phyloP scores from a whole-genome alignment of 2,113 vertebrate species.

The Chlamydotis undulata region DNA sequence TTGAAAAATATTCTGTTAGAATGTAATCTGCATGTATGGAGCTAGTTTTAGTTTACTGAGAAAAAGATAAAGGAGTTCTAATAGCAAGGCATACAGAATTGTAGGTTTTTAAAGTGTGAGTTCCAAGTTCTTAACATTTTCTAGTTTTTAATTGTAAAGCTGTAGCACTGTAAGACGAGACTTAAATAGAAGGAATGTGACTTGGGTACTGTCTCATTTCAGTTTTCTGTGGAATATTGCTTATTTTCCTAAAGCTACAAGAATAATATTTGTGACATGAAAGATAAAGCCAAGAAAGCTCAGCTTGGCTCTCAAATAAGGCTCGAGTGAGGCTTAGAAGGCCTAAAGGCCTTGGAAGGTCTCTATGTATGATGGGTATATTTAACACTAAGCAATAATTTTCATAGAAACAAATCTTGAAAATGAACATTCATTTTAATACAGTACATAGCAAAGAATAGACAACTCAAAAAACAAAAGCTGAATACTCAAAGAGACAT shows the following conservation, averaged over 20 bases:
- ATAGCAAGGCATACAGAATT: neutral
- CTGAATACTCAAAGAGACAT: neutral
- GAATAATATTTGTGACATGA: neutral
- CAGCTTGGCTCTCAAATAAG: neutral
- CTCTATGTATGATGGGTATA: accelerated
- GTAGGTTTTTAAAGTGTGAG: accelerated
- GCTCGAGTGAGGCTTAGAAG: neutral
- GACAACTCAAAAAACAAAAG: neutral
- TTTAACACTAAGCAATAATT: neutral
- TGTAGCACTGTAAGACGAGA: neutral
- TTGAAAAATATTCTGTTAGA: neutral
- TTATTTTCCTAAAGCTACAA: neutral
- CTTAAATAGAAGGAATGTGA: neutral
- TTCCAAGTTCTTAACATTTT: neutral
- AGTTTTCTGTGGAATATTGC: neutral
- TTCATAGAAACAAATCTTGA: neutral
- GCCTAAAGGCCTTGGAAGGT: neutral
- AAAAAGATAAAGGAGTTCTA: neutral
- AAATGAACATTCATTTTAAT: neutral
- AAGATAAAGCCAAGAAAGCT: neutral
- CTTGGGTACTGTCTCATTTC: neutral
- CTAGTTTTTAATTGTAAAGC: neutral
- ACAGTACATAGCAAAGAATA: neutral
- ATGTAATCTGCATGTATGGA: neutral
- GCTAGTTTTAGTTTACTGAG: neutral